These are phyloP conservation scores for Hanleya hanleyi DNA, from an alignment of 2,888 invertebrate species.

Conservation along the genomic window DNA sequence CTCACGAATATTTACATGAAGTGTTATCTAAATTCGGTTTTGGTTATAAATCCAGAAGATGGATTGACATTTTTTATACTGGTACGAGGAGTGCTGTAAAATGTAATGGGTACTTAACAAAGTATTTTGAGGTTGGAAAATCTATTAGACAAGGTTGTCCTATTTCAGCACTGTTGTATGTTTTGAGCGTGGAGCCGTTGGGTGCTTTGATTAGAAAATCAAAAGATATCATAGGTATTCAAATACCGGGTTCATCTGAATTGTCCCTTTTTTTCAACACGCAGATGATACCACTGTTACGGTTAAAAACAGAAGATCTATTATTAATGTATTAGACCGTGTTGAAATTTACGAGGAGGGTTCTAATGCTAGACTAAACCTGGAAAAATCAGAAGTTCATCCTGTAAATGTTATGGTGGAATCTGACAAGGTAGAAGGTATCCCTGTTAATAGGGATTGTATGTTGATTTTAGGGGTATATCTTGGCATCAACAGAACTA, in stretches of 20 bases:
- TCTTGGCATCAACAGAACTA: too few relatives aligned
- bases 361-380: background rate
- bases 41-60: background rate
- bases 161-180: background rate
- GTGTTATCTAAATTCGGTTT: background rate
- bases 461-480: background rate
- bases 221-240: background rate
- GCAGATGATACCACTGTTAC: background rate
- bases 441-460: background rate
- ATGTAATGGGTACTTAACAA: background rate
- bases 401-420: background rate
- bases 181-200: background rate
- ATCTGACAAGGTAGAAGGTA: background rate
- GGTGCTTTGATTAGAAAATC: background rate
- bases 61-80: background rate
- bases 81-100: background rate
- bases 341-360: background rate
- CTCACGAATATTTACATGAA: background rate
- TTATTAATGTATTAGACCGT: background rate
- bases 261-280: background rate
- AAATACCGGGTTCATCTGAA: background rate
- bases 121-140: background rate
- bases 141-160: conserved; percentile 6
- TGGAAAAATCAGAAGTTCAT: background rate
- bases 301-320: background rate